Evolutionary conservation across 2,888 invertebrate species (phyloP), one percentile per base, ranked within the genome.

Genomic region (Siphonodentalium dalli): DNA sequence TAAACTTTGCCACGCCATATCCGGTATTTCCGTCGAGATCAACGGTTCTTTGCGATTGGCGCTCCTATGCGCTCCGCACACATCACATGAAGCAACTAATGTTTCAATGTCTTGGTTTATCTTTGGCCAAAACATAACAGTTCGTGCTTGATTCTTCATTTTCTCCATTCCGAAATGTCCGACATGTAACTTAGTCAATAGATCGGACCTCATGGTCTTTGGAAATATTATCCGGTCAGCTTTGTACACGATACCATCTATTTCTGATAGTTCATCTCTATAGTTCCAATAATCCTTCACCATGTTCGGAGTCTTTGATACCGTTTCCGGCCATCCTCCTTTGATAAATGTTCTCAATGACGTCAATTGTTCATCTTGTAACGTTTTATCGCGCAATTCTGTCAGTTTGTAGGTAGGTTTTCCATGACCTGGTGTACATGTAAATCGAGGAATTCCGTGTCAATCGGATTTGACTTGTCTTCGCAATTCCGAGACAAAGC

Each of bases 131-230:
- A 60, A 64, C 35, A 64, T 29, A 21, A 52, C 15, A 62, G 51
- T n/a, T 8, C 52, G 42, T 1, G 65, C 63, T 13, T 54, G 37
- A 20, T 35, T 31, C 18, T 50, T 11, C 8, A 34, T 49, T 45
- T 64, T 65, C 11, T 58, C 42, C 9, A 55, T 45, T n/a, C 64
- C 66, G 42, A 64, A 47, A 38, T 66, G 60, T 15, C 59, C 56
- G n/a, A 20, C 18, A 37, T 67, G 61, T 18, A 64, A 31, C n/a
- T 20, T 21, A 0, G 43, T 21, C 26, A 65, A 44, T 54, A 65
- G 61, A 26, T 55, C 47, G 11, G 42, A 27, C 24, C 56, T 40
- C 1, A 68, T 24, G 4, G 45, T 28, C 9, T 51, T 44, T 9
- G 63, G 59, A 7, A 63, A 61, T 1, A 64, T 6, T 2, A 57